Base-by-base conservation (phyloP, 2,888 invertebrate genomes). In the Thelaira solivaga region DNA sequence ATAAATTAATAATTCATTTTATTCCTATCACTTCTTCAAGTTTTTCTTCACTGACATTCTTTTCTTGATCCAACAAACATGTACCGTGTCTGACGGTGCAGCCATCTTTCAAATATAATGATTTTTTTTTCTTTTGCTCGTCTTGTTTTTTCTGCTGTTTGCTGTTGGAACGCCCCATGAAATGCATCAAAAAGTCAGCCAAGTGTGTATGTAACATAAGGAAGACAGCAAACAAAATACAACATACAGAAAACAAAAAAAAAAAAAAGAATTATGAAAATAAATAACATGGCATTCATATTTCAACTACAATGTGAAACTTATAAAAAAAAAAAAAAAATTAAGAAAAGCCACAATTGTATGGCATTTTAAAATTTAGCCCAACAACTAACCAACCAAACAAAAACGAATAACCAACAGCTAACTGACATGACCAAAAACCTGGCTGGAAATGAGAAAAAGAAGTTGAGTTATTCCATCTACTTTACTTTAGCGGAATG, bases 1-100 rank as follows among this genome's bases (percentile, higher is more conserved):
- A 81, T 75, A 81, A 80, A 81, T 80, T 81, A 73, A 80, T 73
- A 80, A 75, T 76, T 74, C 69, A 74, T 59, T 55, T 62, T 64
- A 18, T 55, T 41, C 41, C 20, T 78, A 41, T 45, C 55, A 53
- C 51, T 62, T 62, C 55, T 72, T 41, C 39, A 47, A 55, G 72
- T 64, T 47, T n/a, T n/a, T 68, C 55, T 61, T 51, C 39, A 59
- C 69, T 59, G 64, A 74, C 71, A 77, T 80, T 80, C 51, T 68
- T 79, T 61, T n/a, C 26, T 62, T 68, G 49, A 57, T 29, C 71
- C 18, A 69, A 64, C 43, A 43, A 72, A 57, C 39, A 47, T 64
- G 55, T 31, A 57, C 18, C 22, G 39, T 47, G 71, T 72, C 53
- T 49, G 62, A 57, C 62, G 34, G 22, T 73, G 74, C 69, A 80